Percentiles rank a stretch among this genome's conserved stretches.
Conservation (phyloP, 2,888 invertebrate genomes). For the Synanthedon formicaeformis region DNA sequence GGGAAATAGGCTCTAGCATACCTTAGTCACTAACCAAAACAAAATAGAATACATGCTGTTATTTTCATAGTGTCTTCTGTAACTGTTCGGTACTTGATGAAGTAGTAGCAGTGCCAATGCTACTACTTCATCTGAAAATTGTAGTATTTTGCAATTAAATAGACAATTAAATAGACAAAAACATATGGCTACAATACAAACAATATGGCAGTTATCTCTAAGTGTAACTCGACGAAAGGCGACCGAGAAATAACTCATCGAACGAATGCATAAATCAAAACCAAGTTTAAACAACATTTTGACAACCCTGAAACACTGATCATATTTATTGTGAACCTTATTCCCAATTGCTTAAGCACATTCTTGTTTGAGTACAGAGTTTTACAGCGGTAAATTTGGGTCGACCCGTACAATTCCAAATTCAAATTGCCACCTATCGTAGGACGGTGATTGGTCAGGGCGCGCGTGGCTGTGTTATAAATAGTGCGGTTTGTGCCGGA, state of each 20-base stretch:
- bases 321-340: neutral
- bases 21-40: no score
- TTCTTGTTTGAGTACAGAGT: neutral
- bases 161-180: neutral
- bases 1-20: no score
- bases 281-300: constrained; percentile 22
- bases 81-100: no score
- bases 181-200: neutral
- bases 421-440: constrained; percentile 61
- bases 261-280: constrained; percentile 64
- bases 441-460: constrained; percentile 62
- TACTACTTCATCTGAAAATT: no score
- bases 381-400: constrained; percentile 13
- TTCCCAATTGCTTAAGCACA: neutral
- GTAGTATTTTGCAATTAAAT: no score
- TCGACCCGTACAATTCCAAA: constrained; percentile 48
- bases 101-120: no score
- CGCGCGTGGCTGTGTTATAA: constrained; percentile 58
- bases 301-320: neutral
- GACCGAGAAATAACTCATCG: constrained; percentile 57
- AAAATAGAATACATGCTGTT: no score
- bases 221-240: constrained; percentile 46
- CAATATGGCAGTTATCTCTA: constrained; percentile 26
- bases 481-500: constrained; percentile 55
- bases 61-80: no score